These are phyloP conservation scores for Clangula hyemalis DNA, from an alignment of 2,797 vertebrate genomes.

Conservation along the genomic window DNA sequence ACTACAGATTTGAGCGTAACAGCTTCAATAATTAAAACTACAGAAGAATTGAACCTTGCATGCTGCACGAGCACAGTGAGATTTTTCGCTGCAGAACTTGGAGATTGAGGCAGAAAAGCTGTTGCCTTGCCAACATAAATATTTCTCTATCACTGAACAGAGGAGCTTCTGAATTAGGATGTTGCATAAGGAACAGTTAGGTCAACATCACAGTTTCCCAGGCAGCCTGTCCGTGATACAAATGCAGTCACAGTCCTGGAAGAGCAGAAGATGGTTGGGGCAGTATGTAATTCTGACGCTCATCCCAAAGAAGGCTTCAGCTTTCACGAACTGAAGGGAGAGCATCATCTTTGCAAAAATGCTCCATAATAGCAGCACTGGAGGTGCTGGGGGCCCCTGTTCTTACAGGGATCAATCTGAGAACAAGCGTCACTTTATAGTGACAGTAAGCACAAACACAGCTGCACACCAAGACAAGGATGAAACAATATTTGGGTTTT, in stretches of 20 bases:
- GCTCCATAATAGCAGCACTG: fast-evolving
- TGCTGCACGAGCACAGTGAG: background rate
- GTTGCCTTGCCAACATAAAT: slow-evolving; percentile 65
- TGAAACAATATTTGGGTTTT: background rate
- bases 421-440: fast-evolving
- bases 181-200: background rate
- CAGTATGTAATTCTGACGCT: background rate
- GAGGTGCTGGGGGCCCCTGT: fast-evolving
- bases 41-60: background rate
- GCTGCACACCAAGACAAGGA: background rate
- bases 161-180: slow-evolving; percentile 5
- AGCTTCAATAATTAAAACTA: background rate
- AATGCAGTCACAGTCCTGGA: background rate
- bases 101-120: background rate
- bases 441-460: background rate
- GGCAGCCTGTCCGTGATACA: background rate
- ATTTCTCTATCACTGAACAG: slow-evolving; percentile 1
- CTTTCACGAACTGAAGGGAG: fast-evolving
- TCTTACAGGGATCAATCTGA: background rate
- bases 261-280: background rate
- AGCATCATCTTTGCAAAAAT: background rate
- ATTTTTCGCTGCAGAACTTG: background rate
- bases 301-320: background rate
- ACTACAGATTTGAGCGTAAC: fast-evolving
- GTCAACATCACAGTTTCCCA: slow-evolving; percentile 24